Evolutionary conservation across 2,888 invertebrate genomes (phyloP).

Genomic region (Luperina testacea): DNA sequence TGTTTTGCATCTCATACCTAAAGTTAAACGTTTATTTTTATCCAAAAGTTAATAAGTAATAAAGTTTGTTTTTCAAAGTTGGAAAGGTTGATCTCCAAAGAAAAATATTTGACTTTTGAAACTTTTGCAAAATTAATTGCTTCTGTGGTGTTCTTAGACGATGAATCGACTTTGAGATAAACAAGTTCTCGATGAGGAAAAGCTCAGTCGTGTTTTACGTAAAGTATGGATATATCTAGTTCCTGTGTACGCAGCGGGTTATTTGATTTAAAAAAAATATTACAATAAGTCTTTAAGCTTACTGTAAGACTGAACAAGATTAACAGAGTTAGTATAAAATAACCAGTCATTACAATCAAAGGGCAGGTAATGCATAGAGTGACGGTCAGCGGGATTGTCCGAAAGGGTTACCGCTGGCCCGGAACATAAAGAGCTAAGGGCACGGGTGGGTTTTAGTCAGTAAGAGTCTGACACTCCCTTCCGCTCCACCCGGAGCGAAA

Average conservation of each 20-base stretch:
- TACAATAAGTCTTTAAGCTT: neutral
- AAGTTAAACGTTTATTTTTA: slow-evolving; percentile 32
- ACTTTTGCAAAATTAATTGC: slow-evolving; percentile 58
- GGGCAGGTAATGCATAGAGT: too few species aligned
- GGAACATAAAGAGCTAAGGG: too few species aligned
- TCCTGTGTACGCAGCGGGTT: too few species aligned
- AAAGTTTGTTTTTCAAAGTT: slow-evolving; percentile 55
- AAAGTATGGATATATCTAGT: neutral
- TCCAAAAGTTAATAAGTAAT: slow-evolving; percentile 37
- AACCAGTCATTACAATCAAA: too few species aligned
- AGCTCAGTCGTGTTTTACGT: neutral
- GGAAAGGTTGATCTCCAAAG: slow-evolving; percentile 38
- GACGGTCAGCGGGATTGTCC: too few species aligned
- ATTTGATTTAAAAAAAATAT: too few species aligned
- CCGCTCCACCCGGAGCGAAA: too few species aligned
- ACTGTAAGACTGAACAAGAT: neutral
- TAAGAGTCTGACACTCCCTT: too few species aligned
- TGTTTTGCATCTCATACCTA: neutral
- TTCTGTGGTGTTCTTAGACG: slow-evolving; percentile 30
- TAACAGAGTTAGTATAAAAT: neutral
- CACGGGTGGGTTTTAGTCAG: too few species aligned
- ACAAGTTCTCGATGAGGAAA: slow-evolving; percentile 14
- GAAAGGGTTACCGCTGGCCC: too few species aligned
- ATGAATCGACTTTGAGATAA: slow-evolving; percentile 34
- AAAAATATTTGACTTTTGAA: slow-evolving; percentile 56